A percentile compares a stretch with the other conserved stretches of the same genome.
Conservation (phyloP, 2,113 vertebrate species). For the Tenrec ecaudatus region DNA sequence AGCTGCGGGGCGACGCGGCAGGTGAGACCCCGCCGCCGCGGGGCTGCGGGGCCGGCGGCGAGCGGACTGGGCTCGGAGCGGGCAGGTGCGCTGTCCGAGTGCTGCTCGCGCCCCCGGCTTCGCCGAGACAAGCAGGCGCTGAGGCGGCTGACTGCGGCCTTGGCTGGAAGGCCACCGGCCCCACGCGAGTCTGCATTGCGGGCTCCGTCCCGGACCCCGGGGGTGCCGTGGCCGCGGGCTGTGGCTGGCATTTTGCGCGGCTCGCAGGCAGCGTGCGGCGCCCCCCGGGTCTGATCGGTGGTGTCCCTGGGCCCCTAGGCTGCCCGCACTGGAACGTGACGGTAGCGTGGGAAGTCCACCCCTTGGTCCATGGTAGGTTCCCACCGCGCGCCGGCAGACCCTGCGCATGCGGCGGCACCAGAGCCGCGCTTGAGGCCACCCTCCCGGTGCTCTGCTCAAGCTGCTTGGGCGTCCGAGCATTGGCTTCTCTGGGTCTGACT, state of each 20-base stretch:
- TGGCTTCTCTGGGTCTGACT: constrained; percentile 49
- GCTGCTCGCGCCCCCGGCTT: neutral
- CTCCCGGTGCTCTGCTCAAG: neutral
- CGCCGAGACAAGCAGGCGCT: neutral
- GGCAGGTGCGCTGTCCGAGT: constrained; percentile 51
- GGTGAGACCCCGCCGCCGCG: constrained; percentile 81
- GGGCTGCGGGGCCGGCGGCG: constrained; percentile 46
- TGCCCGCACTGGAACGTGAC: constrained; percentile 73
- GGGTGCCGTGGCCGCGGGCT: constrained; percentile 52
- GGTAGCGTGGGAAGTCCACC: constrained; percentile 38
- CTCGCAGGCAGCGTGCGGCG: constrained; percentile 56
- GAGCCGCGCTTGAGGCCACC: constrained; percentile 46
- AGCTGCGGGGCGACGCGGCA: constrained; percentile 74
- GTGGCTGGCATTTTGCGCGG: neutral
- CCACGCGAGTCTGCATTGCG: constrained; percentile 73
- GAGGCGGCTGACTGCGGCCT: neutral
- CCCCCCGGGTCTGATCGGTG: neutral
- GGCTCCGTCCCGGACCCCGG: constrained; percentile 59
- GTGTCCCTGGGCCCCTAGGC: neutral
- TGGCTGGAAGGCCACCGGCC: neutral
- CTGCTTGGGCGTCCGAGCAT: constrained; percentile 40
- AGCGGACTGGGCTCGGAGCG: neutral
- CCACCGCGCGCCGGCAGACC: neutral
- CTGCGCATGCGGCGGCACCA: neutral
- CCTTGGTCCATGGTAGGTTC: neutral